Percentiles rank a stretch among this genome's conserved stretches.
Evolutionary conservation across 2,888 invertebrate species (phyloP).

Genomic region (Ormyrus pomaceus): DNA sequence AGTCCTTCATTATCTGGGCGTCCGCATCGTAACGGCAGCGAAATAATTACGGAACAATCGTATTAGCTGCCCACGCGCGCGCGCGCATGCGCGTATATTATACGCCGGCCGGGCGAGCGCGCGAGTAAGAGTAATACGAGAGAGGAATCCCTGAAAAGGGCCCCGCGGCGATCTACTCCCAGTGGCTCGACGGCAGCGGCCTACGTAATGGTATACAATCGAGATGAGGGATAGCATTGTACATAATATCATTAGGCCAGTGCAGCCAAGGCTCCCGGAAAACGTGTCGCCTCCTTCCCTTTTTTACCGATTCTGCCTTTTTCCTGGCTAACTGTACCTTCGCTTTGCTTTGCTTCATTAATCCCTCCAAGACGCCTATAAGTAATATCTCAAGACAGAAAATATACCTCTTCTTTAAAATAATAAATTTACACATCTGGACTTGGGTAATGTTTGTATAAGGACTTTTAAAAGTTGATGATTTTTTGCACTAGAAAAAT

Average conservation of each 20-base stretch:
- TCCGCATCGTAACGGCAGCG: background rate
- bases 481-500: too few relatives aligned
- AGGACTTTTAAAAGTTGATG: too few relatives aligned
- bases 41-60: slow-evolving; percentile 48
- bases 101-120: background rate
- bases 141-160: slow-evolving; percentile 35
- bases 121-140: slow-evolving; percentile 11
- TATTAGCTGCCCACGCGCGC: slow-evolving; percentile 26
- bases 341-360: too few relatives aligned
- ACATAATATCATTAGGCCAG: slow-evolving; percentile 56
- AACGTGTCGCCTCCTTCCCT: slow-evolving; percentile 25
- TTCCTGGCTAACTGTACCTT: too few relatives aligned
- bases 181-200: background rate
- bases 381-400: too few relatives aligned
- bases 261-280: slow-evolving; percentile 21
- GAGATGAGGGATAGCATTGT: slow-evolving; percentile 67
- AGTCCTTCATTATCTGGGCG: background rate
- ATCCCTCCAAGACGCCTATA: too few relatives aligned
- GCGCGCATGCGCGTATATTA: too few relatives aligned
- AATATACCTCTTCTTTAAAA: too few relatives aligned
- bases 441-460: too few relatives aligned
- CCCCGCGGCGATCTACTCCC: slow-evolving; percentile 29
- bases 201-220: slow-evolving; percentile 57
- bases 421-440: too few relatives aligned
- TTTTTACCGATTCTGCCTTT: background rate